A percentile compares a stretch with the other conserved stretches of the same genome.
phyloP scores from a whole-genome alignment of 2,888 invertebrate species.

The Stomorhina lunata region DNA sequence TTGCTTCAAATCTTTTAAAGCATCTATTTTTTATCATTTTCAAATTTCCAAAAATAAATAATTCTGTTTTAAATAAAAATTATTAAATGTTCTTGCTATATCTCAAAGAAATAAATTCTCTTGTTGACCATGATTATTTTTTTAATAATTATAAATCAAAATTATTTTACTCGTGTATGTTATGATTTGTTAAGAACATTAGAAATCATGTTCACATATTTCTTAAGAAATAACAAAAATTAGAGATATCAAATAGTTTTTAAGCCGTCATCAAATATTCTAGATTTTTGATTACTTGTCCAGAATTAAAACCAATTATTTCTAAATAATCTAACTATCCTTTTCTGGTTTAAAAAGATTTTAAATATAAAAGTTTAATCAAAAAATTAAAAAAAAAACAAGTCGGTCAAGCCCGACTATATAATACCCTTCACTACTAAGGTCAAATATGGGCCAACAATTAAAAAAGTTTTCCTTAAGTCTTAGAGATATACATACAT shows the following conservation, averaged over 20 bases:
- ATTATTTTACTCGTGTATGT: not conserved
- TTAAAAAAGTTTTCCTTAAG: no score
- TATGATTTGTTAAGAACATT: constrained; percentile 32
- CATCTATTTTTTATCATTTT: no score
- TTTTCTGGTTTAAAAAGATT: not conserved
- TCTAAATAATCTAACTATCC: not conserved
- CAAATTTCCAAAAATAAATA: not conserved
- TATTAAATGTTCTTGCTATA: not conserved
- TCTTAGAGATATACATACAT: no score
- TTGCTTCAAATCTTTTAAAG: no score
- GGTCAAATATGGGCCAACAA: no score
- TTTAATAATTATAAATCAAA: not conserved
- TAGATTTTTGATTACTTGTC: not conserved
- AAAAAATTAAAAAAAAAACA: no score
- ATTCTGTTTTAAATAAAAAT: not conserved
- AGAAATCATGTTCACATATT: constrained; percentile 10
- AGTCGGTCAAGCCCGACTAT: no score
- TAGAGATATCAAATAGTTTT: not conserved
- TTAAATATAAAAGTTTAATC: no score
- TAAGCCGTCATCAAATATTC: not conserved
- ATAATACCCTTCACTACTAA: no score
- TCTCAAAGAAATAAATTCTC: constrained; percentile 1
- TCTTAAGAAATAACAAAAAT: not conserved
- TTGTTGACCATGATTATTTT: constrained; percentile 13
- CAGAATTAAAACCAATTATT: not conserved